Conservation (phyloP, 2,888 invertebrate genomes). For the Dexiosoma caninum region DNA sequence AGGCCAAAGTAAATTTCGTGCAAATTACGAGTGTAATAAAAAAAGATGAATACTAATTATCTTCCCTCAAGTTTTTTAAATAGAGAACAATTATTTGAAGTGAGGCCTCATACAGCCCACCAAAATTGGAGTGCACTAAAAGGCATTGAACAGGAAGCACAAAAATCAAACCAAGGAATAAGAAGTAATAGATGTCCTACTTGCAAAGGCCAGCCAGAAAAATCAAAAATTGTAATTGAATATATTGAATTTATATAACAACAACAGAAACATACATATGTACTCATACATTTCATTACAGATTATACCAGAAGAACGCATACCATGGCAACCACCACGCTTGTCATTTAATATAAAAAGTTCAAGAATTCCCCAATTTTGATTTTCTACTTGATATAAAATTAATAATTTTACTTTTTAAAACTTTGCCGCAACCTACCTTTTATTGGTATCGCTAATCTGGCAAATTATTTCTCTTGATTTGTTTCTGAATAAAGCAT, state of each 20-base stretch:
- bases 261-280: background rate
- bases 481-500: slow-evolving; percentile 6
- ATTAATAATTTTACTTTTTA: background rate
- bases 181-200: slow-evolving; percentile 71
- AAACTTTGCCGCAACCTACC: too few species aligned
- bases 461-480: background rate
- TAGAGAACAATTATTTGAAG: slow-evolving; percentile 74
- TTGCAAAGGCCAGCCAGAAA: slow-evolving; percentile 73
- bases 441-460: too few species aligned
- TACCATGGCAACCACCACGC: slow-evolving; percentile 75
- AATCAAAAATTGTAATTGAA: slow-evolving; percentile 68
- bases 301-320: slow-evolving; percentile 75
- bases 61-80: slow-evolving; percentile 71
- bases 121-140: slow-evolving; percentile 27
- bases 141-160: slow-evolving; percentile 6
- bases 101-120: slow-evolving; percentile 70
- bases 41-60: background rate
- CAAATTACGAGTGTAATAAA: too few species aligned
- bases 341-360: slow-evolving; percentile 72
- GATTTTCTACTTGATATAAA: background rate
- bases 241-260: too few species aligned
- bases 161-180: slow-evolving; percentile 18
- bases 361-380: background rate
- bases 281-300: slow-evolving; percentile 45
- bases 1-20: slow-evolving; percentile 79